These are phyloP conservation scores for Panzeria rudis DNA, from an alignment of 2,888 invertebrate species.

Conservation along the genomic window DNA sequence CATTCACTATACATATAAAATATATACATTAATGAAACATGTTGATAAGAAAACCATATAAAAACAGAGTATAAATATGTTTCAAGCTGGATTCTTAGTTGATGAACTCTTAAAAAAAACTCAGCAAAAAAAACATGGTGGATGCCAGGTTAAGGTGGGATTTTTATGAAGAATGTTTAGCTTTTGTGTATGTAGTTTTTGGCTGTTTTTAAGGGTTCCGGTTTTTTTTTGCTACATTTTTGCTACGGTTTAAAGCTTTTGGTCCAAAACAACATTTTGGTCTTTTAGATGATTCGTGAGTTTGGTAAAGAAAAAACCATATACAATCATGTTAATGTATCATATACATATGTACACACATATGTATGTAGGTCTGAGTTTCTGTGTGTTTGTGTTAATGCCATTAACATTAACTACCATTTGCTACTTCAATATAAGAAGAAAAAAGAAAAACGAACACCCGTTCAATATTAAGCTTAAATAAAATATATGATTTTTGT, in stretches of 20 bases:
- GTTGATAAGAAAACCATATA: constrained; percentile 42
- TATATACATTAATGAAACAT: constrained; percentile 64
- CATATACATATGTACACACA: too few species aligned
- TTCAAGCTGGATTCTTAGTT: constrained; percentile 54
- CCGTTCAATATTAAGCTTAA: constrained; percentile 42
- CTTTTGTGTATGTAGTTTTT: constrained; percentile 32
- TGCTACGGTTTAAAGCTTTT: constrained; percentile 45
- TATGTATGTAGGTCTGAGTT: constrained; percentile 1
- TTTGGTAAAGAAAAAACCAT: background rate
- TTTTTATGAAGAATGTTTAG: constrained; percentile 60
- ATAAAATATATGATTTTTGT: constrained; percentile 12
- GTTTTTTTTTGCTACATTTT: constrained; percentile 56
- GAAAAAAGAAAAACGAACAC: constrained; percentile 25
- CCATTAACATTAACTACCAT: constrained; percentile 58
- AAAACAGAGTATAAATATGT: constrained; percentile 45
- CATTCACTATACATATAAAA: constrained; percentile 8
- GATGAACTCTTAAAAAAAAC: constrained; percentile 44
- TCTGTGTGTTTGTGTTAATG: constrained; percentile 48
- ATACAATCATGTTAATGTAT: constrained; percentile 42
- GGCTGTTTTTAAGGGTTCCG: constrained; percentile 42
- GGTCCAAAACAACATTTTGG: constrained; percentile 45
- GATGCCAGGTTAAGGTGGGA: constrained; percentile 64
- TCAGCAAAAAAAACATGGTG: constrained; percentile 52
- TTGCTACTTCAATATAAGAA: constrained; percentile 46
- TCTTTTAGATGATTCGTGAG: constrained; percentile 56